These are phyloP conservation scores for Anabas testudineus DNA, from an alignment of 2,797 vertebrate species.

Conservation along the genomic window DNA sequence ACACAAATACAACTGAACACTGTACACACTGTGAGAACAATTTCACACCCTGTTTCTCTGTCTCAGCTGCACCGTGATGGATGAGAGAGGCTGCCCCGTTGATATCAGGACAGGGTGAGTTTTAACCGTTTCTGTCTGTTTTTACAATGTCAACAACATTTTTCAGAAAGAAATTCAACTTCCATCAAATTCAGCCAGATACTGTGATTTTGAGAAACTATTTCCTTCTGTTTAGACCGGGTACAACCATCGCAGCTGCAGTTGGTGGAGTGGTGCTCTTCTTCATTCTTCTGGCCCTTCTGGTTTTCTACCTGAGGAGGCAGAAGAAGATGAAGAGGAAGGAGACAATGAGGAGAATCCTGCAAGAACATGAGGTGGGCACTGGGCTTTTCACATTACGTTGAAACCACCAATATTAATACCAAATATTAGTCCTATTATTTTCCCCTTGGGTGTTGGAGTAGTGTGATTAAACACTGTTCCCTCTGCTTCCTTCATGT, in stretches of 20 bases:
- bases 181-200: neutral
- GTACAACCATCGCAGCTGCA: slow-evolving; percentile 89
- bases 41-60: slow-evolving; percentile 41
- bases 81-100: slow-evolving; percentile 91
- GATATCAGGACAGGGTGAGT: slow-evolving; percentile 90
- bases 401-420: neutral
- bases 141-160: neutral
- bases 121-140: neutral
- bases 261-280: slow-evolving; percentile 91
- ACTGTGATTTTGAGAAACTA: neutral
- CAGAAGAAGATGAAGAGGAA: slow-evolving; percentile 91
- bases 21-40: neutral
- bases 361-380: slow-evolving; percentile 94
- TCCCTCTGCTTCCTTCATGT: neutral
- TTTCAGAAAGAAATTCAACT: too few relatives aligned
- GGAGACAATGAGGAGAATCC: slow-evolving; percentile 89
- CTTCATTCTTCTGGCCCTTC: slow-evolving; percentile 86
- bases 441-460: neutral
- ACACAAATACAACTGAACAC: slow-evolving; percentile 1
- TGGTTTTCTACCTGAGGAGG: slow-evolving; percentile 88
- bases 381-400: too few relatives aligned
- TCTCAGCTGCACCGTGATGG: slow-evolving; percentile 88
- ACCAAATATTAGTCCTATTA: neutral
- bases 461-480: slow-evolving; percentile 22
- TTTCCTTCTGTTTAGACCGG: slow-evolving; percentile 81